These are phyloP conservation scores for Oceanodroma tethys DNA, from an alignment of 2,113 vertebrate species.

Conservation along the genomic window DNA sequence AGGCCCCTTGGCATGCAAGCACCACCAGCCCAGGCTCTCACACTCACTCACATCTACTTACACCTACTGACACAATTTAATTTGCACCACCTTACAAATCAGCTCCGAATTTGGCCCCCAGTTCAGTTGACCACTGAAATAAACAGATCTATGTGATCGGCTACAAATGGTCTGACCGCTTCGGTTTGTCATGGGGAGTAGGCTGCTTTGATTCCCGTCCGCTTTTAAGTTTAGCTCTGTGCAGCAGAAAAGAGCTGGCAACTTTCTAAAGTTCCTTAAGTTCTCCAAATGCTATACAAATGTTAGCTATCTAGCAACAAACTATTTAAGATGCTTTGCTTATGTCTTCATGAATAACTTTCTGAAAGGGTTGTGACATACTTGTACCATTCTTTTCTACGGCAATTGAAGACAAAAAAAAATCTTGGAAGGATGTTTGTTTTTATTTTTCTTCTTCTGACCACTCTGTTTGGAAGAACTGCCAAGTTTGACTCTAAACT, in stretches of 20 bases:
- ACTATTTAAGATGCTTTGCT: background rate
- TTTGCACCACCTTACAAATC: constrained; percentile 13
- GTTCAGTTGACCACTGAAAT: background rate
- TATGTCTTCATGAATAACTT: constrained; percentile 45
- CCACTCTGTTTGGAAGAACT: constrained; percentile 74
- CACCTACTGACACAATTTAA: background rate
- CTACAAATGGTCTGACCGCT: background rate
- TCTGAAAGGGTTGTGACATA: constrained; percentile 60
- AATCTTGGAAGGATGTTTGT: constrained; percentile 72
- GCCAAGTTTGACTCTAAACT: constrained; percentile 77
- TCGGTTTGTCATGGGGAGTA: background rate
- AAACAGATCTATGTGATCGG: background rate
- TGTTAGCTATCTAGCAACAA: background rate
- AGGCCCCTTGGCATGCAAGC: background rate
- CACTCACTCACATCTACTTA: background rate
- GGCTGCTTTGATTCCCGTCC: background rate
- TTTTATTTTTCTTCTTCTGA: constrained; percentile 72
- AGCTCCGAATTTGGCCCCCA: background rate
- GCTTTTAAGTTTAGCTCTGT: background rate
- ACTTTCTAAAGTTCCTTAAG: constrained; percentile 8
- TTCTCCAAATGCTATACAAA: background rate
- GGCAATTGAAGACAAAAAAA: constrained; percentile 68
- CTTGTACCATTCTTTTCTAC: constrained; percentile 67
- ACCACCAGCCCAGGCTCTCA: background rate
- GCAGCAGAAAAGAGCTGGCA: constrained; percentile 7